A percentile compares a stretch with the other conserved stretches of the same genome.
These are phyloP conservation scores for Eupeodes luniger DNA, from an alignment of 2,888 invertebrate genomes.

Conservation along the genomic window DNA sequence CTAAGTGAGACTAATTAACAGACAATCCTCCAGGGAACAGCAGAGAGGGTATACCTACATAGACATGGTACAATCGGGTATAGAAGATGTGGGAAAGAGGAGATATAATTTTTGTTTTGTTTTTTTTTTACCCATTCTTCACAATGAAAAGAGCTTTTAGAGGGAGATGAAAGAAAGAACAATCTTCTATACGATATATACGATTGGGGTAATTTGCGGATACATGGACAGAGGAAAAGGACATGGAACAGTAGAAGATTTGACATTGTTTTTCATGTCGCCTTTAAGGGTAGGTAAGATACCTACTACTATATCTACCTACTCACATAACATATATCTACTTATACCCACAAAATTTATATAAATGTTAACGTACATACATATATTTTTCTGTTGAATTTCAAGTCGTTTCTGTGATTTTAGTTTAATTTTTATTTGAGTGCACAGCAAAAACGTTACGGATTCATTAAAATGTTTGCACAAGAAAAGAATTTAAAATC, in stretches of 20 bases:
- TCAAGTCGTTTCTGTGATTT: conserved; percentile 72
- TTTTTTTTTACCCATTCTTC: conserved; percentile 6
- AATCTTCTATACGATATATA: conserved; percentile 5
- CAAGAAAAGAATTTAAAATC: conserved; percentile 72
- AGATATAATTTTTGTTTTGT: conserved; percentile 35
- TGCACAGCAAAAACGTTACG: conserved; percentile 71
- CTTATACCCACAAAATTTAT: background rate
- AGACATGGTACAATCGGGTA: conserved; percentile 67
- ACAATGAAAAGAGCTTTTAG: background rate
- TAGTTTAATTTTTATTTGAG: conserved; percentile 76
- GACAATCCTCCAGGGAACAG: conserved; percentile 79
- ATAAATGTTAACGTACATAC: background rate
- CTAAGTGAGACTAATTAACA: conserved; percentile 84
- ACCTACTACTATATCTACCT: too few species aligned
- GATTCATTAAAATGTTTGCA: conserved; percentile 75
- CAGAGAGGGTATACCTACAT: conserved; percentile 2
- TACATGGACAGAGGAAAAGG: conserved; percentile 33
- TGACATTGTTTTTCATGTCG: conserved; percentile 59
- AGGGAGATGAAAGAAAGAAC: conserved; percentile 16
- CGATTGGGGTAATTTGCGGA: conserved; percentile 71
- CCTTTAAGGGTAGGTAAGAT: background rate
- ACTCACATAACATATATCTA: background rate
- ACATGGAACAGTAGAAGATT: conserved; percentile 63
- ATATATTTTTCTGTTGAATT: conserved; percentile 59
- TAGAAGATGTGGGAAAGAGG: background rate